A percentile compares a stretch with the other conserved stretches of the same genome.
These are phyloP conservation scores for Pyrgilauda ruficollis DNA, from an alignment of 2,113 vertebrate genomes.

Conservation along the genomic window DNA sequence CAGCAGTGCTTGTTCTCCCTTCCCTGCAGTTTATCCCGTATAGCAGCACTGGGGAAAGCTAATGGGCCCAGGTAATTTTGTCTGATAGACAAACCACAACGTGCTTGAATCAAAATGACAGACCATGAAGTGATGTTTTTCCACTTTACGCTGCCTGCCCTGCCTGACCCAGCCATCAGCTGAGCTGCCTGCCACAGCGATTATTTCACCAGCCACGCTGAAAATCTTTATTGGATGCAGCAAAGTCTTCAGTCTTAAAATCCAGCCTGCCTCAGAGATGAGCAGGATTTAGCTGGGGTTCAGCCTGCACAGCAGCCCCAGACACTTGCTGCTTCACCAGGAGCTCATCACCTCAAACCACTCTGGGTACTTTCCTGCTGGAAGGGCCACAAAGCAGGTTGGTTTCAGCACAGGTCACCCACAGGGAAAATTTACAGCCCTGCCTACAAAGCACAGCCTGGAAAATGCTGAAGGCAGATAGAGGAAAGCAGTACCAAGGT, in stretches of 20 bases:
- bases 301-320: not conserved
- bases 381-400: not conserved
- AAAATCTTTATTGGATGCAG: constrained; percentile 31
- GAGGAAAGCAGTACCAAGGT: not conserved
- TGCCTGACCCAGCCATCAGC: constrained; percentile 19
- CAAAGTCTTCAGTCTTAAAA: constrained; percentile 12
- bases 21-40: not conserved
- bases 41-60: not conserved
- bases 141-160: not conserved
- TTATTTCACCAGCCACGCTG: constrained; percentile 39
- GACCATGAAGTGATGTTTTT: constrained; percentile 59
- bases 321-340: accelerated
- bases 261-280: not conserved
- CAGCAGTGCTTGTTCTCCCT: not conserved
- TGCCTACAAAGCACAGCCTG: not conserved
- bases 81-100: not conserved
- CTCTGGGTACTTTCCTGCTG: not conserved
- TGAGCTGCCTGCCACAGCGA: constrained; percentile 44
- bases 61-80: constrained; percentile 34
- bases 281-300: not conserved
- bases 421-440: not conserved
- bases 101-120: constrained; percentile 66
- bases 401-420: not conserved
- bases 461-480: not conserved
- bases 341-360: not conserved